Conservation (phyloP, 2,888 invertebrate species). For the Cephus rjabovi region DNA sequence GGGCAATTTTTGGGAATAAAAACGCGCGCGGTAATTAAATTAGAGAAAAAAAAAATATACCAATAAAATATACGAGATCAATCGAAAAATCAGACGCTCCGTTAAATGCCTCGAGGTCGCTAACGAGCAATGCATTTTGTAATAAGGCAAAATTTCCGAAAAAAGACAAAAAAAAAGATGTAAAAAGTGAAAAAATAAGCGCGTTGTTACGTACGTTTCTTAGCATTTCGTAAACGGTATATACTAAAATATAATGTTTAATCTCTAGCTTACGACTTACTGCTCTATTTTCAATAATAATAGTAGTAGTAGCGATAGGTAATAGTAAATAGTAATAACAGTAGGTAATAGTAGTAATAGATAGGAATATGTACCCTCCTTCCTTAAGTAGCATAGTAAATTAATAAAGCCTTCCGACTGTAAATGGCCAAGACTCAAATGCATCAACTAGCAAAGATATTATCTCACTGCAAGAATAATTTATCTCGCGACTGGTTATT, state of each 20-base stretch:
- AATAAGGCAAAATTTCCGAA: neutral
- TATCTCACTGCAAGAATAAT: neutral
- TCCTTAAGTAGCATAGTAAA: neutral
- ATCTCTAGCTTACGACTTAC: conserved; percentile 48
- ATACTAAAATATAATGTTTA: conserved; percentile 30
- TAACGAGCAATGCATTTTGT: conserved; percentile 21
- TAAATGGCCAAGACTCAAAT: neutral
- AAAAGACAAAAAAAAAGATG: neutral
- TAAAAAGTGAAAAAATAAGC: neutral
- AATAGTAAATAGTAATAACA: too few species aligned
- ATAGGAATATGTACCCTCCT: neutral
- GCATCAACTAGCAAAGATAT: neutral
- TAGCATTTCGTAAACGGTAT: neutral
- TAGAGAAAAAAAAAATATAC: too few species aligned
- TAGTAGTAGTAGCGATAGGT: conserved; percentile 23
- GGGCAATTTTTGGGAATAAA: neutral
- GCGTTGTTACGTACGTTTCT: neutral
- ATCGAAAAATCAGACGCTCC: conserved; percentile 15
- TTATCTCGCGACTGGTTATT: neutral
- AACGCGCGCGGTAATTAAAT: neutral
- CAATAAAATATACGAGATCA: too few species aligned
- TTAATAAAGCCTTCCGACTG: neutral
- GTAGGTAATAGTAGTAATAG: neutral
- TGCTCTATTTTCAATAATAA: conserved; percentile 18
- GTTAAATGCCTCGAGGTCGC: conserved; percentile 30